These are phyloP conservation scores for Venturia canescens DNA, from an alignment of 1,140 invertebrate species.

Conservation along the genomic window DNA sequence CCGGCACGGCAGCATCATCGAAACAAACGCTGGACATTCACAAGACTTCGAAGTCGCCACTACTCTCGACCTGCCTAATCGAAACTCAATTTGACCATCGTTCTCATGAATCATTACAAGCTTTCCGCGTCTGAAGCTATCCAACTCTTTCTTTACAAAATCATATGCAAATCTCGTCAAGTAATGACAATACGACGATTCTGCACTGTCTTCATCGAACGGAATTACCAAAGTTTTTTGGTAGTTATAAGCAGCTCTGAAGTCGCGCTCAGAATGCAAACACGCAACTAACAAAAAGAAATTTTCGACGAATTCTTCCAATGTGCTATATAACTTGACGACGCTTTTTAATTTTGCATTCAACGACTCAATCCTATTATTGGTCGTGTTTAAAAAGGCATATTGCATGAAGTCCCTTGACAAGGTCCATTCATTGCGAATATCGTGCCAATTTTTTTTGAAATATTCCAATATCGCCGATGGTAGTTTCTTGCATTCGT, in stretches of 20 bases:
- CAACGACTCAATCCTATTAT: constrained; percentile 42
- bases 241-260: constrained; percentile 40
- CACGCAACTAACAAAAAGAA: constrained; percentile 36
- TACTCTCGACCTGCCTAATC: background rate
- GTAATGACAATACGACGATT: constrained; percentile 23
- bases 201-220: background rate
- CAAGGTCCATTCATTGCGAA: too few species aligned
- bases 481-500: constrained; percentile 18
- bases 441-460: too few species aligned
- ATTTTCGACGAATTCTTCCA: constrained; percentile 38
- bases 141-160: constrained; percentile 21
- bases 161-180: constrained; percentile 37
- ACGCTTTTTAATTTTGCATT: constrained; percentile 39
- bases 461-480: constrained; percentile 40
- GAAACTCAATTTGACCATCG: constrained; percentile 12
- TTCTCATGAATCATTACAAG: background rate
- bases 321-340: constrained; percentile 31
- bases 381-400: constrained; percentile 46
- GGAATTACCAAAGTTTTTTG: background rate
- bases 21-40: constrained; percentile 23
- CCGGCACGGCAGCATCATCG: constrained; percentile 46
- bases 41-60: background rate
- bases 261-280: constrained; percentile 37
- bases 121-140: constrained; percentile 2
- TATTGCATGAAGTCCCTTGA: constrained; percentile 32